Base-by-base conservation (phyloP, 2,888 invertebrate species). In the Zootermopsis nevadensis region DNA sequence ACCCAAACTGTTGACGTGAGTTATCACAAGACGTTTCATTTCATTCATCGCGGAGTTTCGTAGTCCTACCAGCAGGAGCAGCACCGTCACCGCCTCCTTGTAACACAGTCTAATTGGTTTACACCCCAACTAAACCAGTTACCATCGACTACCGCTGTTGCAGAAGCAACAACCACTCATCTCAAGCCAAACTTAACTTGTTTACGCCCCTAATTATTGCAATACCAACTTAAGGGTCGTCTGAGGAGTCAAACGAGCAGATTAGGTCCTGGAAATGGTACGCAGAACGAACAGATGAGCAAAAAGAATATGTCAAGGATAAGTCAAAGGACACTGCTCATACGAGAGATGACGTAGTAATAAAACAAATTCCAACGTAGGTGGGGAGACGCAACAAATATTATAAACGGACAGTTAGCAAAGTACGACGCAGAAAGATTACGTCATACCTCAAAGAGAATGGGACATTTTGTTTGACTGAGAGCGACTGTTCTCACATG, bases 41-140 rank as follows among this genome's bases (percentile, higher is more conserved):
- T 27, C n/a, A 48, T 48, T 12, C 15, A 60, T 27, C 27, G 60
- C 60, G n/a, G 60, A 60, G n/a, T 27, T 60, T n/a, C 27, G 27
- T 10, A 27, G 27, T 60, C 60, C 60, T 27, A 48, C 15, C 42
- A 19, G 48, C 48, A 48, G 48, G 19, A 38, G 38, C 35, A 24
- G 24, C 72, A 31, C 38, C 76, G 30, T 22, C 72, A 72, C 76
- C 38, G 30, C 76, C 27, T 76, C 42, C 76, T 27, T 72, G 69
- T 48, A 48, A 48, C 48, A 19, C 19, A 15, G 27, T 38, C 76
- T 76, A 76, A 76, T 76, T 42, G 48, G 30, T 48, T 24, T 48
- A 30, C 76, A n/a, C 74, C 30, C 76, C 19, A 30, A 38, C 76
- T 48, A 76, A 76, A 76, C 76, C 48, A 76, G 76, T 76, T 76